These are phyloP conservation scores for Nasonia oneida DNA, from an alignment of 2,888 invertebrate species.

Conservation along the genomic window DNA sequence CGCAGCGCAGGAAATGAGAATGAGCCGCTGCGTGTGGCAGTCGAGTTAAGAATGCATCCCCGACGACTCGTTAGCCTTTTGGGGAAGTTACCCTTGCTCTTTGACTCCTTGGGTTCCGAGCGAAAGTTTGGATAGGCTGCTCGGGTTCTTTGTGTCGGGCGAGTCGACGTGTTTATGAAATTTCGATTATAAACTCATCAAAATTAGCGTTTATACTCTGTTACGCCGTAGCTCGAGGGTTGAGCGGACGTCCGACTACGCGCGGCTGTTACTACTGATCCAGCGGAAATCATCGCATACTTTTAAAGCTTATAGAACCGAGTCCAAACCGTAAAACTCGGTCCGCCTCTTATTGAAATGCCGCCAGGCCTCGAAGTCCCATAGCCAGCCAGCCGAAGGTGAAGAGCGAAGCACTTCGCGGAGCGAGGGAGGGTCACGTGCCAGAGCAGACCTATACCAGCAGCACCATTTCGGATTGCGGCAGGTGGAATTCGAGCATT, in stretches of 20 bases:
- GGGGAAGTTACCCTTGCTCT: neutral
- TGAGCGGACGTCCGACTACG: too few relatives aligned
- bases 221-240: too few relatives aligned
- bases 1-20: neutral
- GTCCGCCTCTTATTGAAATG: slow-evolving; percentile 29
- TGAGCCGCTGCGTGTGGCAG: neutral
- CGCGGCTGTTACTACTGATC: too few relatives aligned
- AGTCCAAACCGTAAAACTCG: neutral
- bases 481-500: slow-evolving; percentile 68
- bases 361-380: neutral
- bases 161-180: too few relatives aligned
- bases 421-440: slow-evolving; percentile 10
- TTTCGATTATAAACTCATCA: too few relatives aligned
- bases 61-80: slow-evolving; percentile 8
- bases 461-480: slow-evolving; percentile 59
- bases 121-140: neutral
- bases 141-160: too few relatives aligned
- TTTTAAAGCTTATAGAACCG: neutral
- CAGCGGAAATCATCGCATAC: neutral
- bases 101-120: neutral
- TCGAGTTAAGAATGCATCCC: neutral
- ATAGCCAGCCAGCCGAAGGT: neutral
- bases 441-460: neutral
- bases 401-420: slow-evolving; percentile 21
- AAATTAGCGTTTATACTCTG: too few relatives aligned